A percentile compares a stretch with the other conserved stretches of the same genome.
Evolutionary conservation across 2,113 vertebrate species (phyloP).

Genomic region (Hystrix brachyura): DNA sequence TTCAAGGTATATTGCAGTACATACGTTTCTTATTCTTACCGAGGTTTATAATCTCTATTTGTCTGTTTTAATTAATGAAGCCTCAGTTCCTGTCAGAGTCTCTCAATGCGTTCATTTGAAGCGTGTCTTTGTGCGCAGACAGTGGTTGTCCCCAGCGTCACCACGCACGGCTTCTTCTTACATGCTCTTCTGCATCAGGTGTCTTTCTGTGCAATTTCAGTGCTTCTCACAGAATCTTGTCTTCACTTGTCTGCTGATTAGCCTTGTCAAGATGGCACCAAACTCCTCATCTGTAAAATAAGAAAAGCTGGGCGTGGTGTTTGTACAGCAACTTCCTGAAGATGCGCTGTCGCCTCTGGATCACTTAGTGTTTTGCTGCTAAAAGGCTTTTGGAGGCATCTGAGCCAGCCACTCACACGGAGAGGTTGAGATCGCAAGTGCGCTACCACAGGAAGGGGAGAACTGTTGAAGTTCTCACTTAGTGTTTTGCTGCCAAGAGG

Average conservation of each 20-base stretch:
- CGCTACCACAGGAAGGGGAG: background rate
- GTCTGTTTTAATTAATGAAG: slow-evolving; percentile 32
- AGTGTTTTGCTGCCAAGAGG: background rate
- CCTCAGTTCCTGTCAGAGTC: background rate
- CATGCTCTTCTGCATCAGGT: background rate
- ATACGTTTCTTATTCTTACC: background rate
- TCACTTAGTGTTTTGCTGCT: background rate
- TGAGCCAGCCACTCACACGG: background rate
- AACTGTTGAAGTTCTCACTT: background rate
- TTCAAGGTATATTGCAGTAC: background rate
- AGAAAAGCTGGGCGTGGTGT: background rate
- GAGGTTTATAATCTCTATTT: background rate
- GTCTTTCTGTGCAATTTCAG: background rate
- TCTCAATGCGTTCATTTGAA: background rate
- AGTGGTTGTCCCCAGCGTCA: background rate
- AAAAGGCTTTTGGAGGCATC: background rate
- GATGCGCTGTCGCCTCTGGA: background rate
- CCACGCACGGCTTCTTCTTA: background rate
- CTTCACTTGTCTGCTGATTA: background rate
- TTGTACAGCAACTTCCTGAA: background rate
- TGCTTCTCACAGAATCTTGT: background rate
- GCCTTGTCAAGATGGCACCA: background rate
- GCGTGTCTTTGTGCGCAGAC: background rate
- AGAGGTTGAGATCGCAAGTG: background rate
- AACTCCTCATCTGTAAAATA: background rate